Evolutionary conservation across 2,797 vertebrate species (phyloP), one percentile per base, ranked within the genome.

Genomic region (Podargus strigoides): DNA sequence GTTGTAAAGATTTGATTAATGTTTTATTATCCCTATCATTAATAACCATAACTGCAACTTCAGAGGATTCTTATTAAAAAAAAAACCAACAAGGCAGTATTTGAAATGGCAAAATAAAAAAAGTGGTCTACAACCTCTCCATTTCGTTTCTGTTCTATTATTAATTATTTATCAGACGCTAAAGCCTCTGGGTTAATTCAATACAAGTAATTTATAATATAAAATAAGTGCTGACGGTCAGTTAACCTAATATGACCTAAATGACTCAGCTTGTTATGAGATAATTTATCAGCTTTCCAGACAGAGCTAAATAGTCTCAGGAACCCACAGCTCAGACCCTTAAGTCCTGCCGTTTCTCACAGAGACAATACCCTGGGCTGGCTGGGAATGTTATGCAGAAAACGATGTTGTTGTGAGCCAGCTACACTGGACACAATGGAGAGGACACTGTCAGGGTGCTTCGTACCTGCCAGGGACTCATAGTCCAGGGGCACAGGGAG

Each of bases 131-230:
- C 41, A 77, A 95, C 89, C 92, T 97, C 94, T 97, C 96, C 85
- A 92, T 98, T 97, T 98, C 47, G 78, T 95, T 98, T 98, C 93
- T 97, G 95, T 97, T 95, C 66, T 96, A 95, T 96, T 97, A 97
- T 97, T 97, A 98, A 98, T 98, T 98, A 98, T 98, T 98, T 97
- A 96, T 97, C 67, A 74, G 78, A 81, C 50, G 44, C 85, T 96
- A 75, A 96, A 98, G 95, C 70, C 95, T 97, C 82, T 94, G 89
- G 93, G 79, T 49, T 68, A 95, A 76, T 96, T 97, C 95, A 95
- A 68, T 96, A 64, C n/a, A 94, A 97, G 96, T 97, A 97, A 97
- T 97, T 96, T 96, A 89, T 93, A 67, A 93, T 91, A 91, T 92
- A 93, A 93, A 93, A 91, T 97, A 95, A 92, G 75, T 96, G 89